These are phyloP conservation scores for Gracilinanus agilis DNA, from an alignment of 2,113 vertebrate species.

Conservation along the genomic window DNA sequence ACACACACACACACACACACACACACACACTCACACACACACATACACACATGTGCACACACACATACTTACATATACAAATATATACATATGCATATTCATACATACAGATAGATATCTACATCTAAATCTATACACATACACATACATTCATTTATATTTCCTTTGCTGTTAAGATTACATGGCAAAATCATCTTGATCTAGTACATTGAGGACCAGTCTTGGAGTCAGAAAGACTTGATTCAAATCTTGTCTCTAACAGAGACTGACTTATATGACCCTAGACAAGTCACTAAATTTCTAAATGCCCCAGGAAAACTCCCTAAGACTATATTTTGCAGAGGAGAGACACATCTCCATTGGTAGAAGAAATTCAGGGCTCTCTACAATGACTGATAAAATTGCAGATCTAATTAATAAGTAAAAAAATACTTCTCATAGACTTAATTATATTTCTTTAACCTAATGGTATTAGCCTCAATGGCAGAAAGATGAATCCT, in stretches of 20 bases:
- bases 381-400: background rate
- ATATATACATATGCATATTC: too few species aligned
- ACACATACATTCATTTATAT: background rate
- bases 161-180: background rate
- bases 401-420: background rate
- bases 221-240: background rate
- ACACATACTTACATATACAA: too few species aligned
- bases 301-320: background rate
- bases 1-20: too few species aligned
- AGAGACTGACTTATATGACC: background rate
- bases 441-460: background rate
- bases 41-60: too few species aligned
- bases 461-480: background rate
- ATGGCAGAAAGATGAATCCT: background rate
- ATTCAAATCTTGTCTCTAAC: background rate
- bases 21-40: too few species aligned
- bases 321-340: background rate
- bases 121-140: too few species aligned
- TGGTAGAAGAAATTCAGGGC: background rate
- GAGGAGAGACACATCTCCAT: background rate
- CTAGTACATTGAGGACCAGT: background rate
- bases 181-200: background rate
- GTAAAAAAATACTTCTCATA: background rate
- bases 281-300: background rate
- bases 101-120: too few species aligned